These are phyloP conservation scores for Pogonophryne albipinna DNA, from an alignment of 2,797 vertebrate genomes.

Conservation along the genomic window DNA sequence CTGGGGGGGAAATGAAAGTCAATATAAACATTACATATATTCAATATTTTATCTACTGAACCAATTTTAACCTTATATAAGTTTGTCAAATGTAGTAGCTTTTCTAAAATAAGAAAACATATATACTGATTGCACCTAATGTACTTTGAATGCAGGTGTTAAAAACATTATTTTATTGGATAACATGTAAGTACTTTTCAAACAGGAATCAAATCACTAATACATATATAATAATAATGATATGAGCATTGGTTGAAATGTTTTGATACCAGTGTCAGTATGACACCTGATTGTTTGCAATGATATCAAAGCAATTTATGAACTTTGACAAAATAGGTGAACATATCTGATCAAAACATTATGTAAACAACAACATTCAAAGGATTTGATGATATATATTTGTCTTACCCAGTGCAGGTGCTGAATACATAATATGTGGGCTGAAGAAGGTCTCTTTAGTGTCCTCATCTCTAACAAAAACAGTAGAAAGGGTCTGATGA, in stretches of 20 bases:
- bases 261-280: too few relatives aligned
- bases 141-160: neutral
- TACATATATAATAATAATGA: too few relatives aligned
- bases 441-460: neutral
- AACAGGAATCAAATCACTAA: too few relatives aligned
- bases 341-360: neutral
- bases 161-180: neutral
- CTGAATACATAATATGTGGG: neutral
- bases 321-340: neutral
- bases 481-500: neutral
- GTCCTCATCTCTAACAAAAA: conserved; percentile 10
- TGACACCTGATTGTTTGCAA: too few relatives aligned
- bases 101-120: neutral
- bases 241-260: too few relatives aligned
- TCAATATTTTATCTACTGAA: neutral
- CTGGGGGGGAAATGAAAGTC: conserved; percentile 70
- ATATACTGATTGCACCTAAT: neutral
- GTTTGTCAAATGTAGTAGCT: neutral
- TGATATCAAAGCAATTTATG: neutral
- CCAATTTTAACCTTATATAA: neutral
- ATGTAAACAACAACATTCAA: neutral
- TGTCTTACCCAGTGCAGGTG: neutral
- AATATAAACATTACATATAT: neutral
- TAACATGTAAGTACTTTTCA: neutral
- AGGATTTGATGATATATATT: neutral